Percentiles rank a stretch among this genome's conserved stretches.
Conservation (phyloP, 2,797 vertebrate species). For the Gila robusta region DNA sequence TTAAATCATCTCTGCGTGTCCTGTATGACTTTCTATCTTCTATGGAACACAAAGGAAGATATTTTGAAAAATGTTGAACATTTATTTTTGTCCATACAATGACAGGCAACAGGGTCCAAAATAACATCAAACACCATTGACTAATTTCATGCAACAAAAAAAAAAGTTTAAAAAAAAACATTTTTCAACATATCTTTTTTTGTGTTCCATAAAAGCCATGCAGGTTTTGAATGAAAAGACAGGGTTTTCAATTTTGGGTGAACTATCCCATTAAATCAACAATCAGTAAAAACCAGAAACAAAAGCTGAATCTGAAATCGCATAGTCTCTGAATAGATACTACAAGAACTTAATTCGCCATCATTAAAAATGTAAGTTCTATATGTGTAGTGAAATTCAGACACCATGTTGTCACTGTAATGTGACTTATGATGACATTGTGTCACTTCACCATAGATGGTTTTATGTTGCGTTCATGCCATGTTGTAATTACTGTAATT, state of each 20-base stretch:
- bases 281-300: neutral
- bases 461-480: neutral
- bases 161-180: neutral
- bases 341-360: too few species aligned
- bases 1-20: constrained; percentile 33
- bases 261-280: neutral
- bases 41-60: neutral
- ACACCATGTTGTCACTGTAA: neutral
- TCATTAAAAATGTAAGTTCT: neutral
- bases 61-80: neutral
- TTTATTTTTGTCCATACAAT: neutral
- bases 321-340: too few species aligned
- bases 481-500: neutral
- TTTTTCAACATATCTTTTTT: neutral
- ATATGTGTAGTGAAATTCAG: neutral
- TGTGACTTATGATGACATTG: neutral
- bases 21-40: neutral
- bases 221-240: neutral
- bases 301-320: neutral
- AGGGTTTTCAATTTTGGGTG: neutral
- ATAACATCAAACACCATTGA: neutral
- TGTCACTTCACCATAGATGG: neutral
- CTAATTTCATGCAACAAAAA: too few species aligned
- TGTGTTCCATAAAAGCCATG: neutral
- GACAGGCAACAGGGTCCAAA: neutral